Evolutionary conservation across 2,113 vertebrate species (phyloP).

Genomic region (Haplochromis vanheusdeni): DNA sequence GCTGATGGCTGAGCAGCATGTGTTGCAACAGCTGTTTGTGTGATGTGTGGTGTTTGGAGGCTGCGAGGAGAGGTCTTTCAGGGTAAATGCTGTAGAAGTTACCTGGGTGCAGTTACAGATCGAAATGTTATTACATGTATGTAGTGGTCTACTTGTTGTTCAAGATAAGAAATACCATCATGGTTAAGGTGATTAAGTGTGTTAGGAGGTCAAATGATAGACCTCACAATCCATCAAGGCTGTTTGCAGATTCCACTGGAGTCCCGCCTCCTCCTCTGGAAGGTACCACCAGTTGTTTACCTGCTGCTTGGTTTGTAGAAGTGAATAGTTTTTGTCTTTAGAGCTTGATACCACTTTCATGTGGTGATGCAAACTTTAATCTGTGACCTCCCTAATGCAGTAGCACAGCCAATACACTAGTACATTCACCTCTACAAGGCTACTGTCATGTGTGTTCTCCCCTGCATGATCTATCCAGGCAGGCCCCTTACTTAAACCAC

Average conservation of each 20-base stretch:
- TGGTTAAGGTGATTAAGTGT: background rate
- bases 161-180: background rate
- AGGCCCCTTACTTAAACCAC: background rate
- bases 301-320: background rate
- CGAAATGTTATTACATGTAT: background rate
- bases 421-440: background rate
- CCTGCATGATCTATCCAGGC: background rate
- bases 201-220: background rate
- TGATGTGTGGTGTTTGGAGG: slow-evolving; percentile 53
- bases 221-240: background rate
- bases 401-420: background rate
- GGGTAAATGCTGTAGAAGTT: background rate
- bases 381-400: background rate
- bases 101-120: slow-evolving; percentile 20
- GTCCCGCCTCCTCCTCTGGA: background rate
- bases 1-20: slow-evolving; percentile 55
- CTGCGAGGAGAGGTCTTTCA: slow-evolving; percentile 40
- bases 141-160: background rate
- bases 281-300: background rate
- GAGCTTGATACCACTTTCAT: background rate
- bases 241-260: background rate
- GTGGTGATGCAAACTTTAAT: background rate
- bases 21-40: slow-evolving; percentile 73
- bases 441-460: background rate
- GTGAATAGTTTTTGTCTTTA: background rate